Conservation (phyloP, 2,888 invertebrate genomes). For the Dynastes maya region DNA sequence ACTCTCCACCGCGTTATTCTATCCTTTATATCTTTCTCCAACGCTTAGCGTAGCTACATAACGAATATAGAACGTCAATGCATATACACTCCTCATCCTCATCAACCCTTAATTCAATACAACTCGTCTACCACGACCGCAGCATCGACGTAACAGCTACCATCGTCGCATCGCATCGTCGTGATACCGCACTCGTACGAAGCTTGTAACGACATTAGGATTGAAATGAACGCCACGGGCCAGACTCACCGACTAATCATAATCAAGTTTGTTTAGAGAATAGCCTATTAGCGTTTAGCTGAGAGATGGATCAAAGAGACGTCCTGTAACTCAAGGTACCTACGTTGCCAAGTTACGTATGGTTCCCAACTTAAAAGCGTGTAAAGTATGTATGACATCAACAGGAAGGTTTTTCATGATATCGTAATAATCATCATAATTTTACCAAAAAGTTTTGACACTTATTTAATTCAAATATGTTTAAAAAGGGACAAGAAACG, state of each 20-base stretch:
- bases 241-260: conserved; percentile 63
- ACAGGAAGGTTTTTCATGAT: too few species aligned
- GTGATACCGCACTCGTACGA: conserved; percentile 45
- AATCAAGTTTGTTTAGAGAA: conserved; percentile 68
- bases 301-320: conserved; percentile 63
- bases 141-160: conserved; percentile 55
- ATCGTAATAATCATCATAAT: too few species aligned
- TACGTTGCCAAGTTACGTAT: conserved; percentile 56
- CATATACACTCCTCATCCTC: conserved; percentile 44
- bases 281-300: conserved; percentile 65
- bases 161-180: conserved; percentile 59
- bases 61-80: neutral
- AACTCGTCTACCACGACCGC: conserved; percentile 63
- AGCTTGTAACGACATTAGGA: conserved; percentile 63
- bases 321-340: conserved; percentile 55
- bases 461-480: too few species aligned
- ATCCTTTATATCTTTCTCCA: conserved; percentile 16
- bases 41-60: neutral
- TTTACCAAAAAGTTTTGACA: too few species aligned
- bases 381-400: neutral
- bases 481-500: too few species aligned
- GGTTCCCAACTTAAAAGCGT: neutral
- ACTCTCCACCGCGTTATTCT: neutral
- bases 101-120: conserved; percentile 63
- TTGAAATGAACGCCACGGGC: conserved; percentile 67